Base-by-base conservation (phyloP, 2,888 invertebrate genomes). In the Ischnus inquisitorius region DNA sequence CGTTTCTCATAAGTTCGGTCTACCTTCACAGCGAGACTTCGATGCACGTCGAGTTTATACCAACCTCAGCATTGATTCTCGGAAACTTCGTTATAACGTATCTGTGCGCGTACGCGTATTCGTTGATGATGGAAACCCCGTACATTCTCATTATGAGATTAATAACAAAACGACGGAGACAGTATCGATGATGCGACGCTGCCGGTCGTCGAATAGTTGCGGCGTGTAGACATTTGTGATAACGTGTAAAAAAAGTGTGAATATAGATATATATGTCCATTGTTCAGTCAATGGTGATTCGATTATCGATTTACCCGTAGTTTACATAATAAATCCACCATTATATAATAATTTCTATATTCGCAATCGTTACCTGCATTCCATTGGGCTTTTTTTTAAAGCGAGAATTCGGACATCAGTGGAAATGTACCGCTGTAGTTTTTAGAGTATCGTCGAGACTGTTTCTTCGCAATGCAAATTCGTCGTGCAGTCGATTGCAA, bases 1-100 rank as follows among this genome's bases (percentile, higher is more conserved):
- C 96, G 0, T 90, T 95, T 48, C 87, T 95, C 12, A 94, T 95
- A 82, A 93, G 93, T 74, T 92, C 95, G 57, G 89, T 95, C 25
- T 95, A 90, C 76, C 87, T 94, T 54, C 88, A 91, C 46, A 88
- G 91, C 48, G 93, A 93, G 80, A 84, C 88, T 2, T 72, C 91
- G 0, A 62, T 89, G 10, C 93, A 91, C 83, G 77, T 93, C 1
- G 93, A 94, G 14, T 82, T 92, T 28, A 78, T 93, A 60, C 86
- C 89, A 48, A 90, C 90, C 83, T 84, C 87, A 8, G 67, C 91
- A 14, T 79, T 89, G 2, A 90, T 90, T 34, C 79, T 93, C 41
- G 94, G 94, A 60, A 87, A 90, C 10, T 74, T 92, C 0, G 77
- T 90, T 16, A 80, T 88, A 3, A 92, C 92, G 2, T 94, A 93